Evolutionary conservation across 1,140 invertebrate genomes (phyloP).

Genomic region (Helicoverpa zea): DNA sequence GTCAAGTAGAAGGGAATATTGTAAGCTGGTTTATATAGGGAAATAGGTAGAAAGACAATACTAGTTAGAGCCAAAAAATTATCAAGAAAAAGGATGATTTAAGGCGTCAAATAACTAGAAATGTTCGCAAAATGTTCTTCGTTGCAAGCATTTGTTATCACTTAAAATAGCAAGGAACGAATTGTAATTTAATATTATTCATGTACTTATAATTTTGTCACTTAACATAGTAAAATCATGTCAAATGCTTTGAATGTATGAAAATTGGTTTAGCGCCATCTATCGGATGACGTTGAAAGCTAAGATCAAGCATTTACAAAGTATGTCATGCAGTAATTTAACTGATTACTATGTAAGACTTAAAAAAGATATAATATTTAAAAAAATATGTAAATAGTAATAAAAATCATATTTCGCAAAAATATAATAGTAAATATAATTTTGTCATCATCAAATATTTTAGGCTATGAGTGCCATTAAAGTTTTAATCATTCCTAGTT

Average conservation of each 20-base stretch:
- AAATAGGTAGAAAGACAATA: conserved; percentile 6
- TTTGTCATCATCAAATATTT: conserved; percentile 65
- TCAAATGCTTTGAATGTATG: background rate
- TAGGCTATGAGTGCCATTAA: conserved; percentile 85
- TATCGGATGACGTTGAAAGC: background rate
- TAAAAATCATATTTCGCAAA: conserved; percentile 4
- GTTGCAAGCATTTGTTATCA: conserved; percentile 56
- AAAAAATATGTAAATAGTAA: conserved; percentile 59
- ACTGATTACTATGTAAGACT: background rate
- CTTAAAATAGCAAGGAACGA: conserved; percentile 45
- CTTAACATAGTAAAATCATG: background rate
- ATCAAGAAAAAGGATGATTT: background rate
- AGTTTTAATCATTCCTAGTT: conserved; percentile 70
- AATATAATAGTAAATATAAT: conserved; percentile 39
- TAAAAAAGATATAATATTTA: conserved; percentile 21
- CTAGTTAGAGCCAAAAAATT: background rate
- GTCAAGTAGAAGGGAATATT: conserved; percentile 42
- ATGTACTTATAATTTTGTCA: background rate
- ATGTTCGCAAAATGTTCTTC: conserved; percentile 1
- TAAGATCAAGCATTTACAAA: conserved; percentile 13
- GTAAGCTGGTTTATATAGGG: conserved; percentile 33
- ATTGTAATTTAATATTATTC: conserved; percentile 29
- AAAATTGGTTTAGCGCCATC: conserved; percentile 1
- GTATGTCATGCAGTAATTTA: background rate
- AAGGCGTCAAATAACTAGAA: background rate